A percentile compares a stretch with the other conserved stretches of the same genome.
phyloP scores from a whole-genome alignment of 2,797 vertebrate genomes.

The Acridotheres tristis region DNA sequence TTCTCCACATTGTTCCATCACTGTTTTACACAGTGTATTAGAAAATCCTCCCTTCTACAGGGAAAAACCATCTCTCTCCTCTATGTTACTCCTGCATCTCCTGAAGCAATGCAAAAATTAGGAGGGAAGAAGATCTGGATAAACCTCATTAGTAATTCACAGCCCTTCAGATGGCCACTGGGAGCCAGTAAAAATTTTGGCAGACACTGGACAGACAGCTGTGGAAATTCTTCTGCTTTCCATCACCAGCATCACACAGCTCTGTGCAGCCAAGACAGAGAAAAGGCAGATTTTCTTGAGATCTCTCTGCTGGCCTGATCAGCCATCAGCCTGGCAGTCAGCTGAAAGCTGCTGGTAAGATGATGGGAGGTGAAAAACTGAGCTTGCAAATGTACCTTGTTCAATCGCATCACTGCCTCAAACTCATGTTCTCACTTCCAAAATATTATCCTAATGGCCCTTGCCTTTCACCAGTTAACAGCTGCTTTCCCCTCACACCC shows the following conservation, averaged over 20 bases:
- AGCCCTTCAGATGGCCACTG: neutral
- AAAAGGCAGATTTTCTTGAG: neutral
- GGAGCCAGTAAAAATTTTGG: neutral
- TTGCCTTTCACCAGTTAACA: neutral
- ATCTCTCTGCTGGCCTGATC: neutral
- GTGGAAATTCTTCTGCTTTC: neutral
- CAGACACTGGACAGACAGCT: neutral
- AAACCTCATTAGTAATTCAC: neutral
- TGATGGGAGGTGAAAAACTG: neutral
- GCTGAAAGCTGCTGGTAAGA: neutral
- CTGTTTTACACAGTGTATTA: neutral
- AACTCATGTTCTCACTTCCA: neutral
- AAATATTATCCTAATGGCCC: neutral
- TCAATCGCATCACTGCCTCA: neutral
- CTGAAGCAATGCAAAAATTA: neutral
- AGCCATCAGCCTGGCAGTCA: neutral
- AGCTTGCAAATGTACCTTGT: neutral
- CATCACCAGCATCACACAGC: neutral
- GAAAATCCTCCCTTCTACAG: neutral
- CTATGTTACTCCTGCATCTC: neutral
- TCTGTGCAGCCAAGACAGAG: neutral
- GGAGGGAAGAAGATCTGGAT: neutral
- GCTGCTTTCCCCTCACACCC: neutral
- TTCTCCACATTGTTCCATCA: neutral
- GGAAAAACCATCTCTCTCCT: neutral